These are phyloP conservation scores for Drosophila prolongata DNA, from an alignment of 2,888 invertebrate genomes.

Conservation along the genomic window DNA sequence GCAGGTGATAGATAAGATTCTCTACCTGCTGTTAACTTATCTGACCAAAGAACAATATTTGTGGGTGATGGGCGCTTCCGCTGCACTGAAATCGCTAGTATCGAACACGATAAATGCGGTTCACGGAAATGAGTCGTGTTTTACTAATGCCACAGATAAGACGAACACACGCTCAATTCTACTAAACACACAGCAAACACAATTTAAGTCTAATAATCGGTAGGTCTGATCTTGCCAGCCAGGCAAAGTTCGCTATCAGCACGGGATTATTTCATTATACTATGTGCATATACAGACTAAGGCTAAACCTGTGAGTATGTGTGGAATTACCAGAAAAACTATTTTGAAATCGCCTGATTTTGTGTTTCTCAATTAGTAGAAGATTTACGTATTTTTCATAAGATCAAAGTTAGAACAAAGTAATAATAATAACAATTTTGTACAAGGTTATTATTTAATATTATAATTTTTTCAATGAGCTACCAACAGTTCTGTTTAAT, in stretches of 20 bases:
- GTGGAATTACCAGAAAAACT: neutral
- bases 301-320: neutral
- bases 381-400: too few relatives aligned
- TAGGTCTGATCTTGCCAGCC: slow-evolving; percentile 27
- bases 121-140: slow-evolving; percentile 27
- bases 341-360: neutral
- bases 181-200: neutral
- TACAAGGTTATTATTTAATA: too few relatives aligned
- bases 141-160: slow-evolving; percentile 6
- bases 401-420: too few relatives aligned
- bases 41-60: slow-evolving; percentile 7
- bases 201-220: neutral
- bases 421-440: too few relatives aligned
- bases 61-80: slow-evolving; percentile 24
- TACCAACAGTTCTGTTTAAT: too few relatives aligned
- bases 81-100: slow-evolving; percentile 20
- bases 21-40: slow-evolving; percentile 23
- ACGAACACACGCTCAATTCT: neutral
- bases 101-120: slow-evolving; percentile 34
- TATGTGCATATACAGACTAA: slow-evolving; percentile 10
- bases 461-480: too few relatives aligned
- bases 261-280: slow-evolving; percentile 5
- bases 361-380: too few relatives aligned
- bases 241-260: slow-evolving; percentile 20
- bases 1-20: slow-evolving; percentile 24